Percentiles rank a stretch among this genome's conserved stretches.
Evolutionary conservation across 2,113 vertebrate species (phyloP).

Genomic region (Oxygymnocypris stewartii): DNA sequence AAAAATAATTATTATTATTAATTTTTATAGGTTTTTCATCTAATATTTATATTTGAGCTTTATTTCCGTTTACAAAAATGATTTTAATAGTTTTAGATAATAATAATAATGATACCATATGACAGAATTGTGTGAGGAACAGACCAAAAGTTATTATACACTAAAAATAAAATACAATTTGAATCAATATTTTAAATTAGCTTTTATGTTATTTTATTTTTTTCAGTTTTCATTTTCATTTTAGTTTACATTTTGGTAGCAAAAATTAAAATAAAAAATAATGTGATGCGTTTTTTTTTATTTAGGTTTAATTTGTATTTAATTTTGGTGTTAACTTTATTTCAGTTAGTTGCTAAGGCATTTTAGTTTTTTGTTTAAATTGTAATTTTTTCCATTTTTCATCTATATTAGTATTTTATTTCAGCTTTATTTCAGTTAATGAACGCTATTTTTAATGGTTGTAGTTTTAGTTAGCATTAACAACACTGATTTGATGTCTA

Average conservation of each 20-base stretch:
- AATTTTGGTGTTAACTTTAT: slow-evolving; percentile 46
- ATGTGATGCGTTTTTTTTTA: background rate
- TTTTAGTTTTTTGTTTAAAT: background rate
- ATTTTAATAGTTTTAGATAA: too few relatives aligned
- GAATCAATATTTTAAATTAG: background rate
- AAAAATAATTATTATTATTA: too few relatives aligned
- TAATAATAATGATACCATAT: too few relatives aligned
- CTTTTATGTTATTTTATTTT: too few relatives aligned
- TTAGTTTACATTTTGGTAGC: background rate
- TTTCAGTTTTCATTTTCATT: background rate
- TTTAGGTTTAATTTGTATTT: background rate
- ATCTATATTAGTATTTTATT: background rate
- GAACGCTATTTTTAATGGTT: background rate
- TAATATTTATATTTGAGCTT: too few relatives aligned
- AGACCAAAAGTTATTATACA: too few relatives aligned
- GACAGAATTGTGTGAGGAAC: too few relatives aligned
- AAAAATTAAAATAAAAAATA: too few relatives aligned
- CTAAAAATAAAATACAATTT: too few relatives aligned
- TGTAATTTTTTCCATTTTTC: background rate
- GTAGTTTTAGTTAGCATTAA: background rate
- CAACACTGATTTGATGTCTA: background rate
- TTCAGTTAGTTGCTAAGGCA: background rate
- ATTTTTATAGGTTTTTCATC: too few relatives aligned
- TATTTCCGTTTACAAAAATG: too few relatives aligned
- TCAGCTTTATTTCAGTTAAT: background rate